Percentiles rank a stretch among this genome's conserved stretches.
Evolutionary conservation across 1,140 invertebrate genomes (phyloP).

Genomic region (Pectinophora gossypiella): DNA sequence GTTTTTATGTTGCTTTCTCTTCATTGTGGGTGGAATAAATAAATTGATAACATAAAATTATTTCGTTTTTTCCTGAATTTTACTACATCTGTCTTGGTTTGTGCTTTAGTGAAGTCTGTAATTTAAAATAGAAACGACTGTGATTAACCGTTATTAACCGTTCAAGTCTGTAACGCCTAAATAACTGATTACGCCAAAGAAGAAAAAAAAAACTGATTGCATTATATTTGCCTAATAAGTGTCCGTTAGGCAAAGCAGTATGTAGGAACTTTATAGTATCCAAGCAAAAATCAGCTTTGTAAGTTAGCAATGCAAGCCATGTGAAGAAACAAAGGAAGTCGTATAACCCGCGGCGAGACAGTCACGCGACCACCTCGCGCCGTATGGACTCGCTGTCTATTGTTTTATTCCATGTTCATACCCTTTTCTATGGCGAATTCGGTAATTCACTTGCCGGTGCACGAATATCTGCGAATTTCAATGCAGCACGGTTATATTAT

Average conservation of each 20-base stretch:
- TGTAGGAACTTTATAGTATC: background rate
- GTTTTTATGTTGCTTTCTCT: constrained; percentile 17
- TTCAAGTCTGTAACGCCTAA: too few relatives aligned
- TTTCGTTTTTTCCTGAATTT: background rate
- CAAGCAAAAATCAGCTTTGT: background rate
- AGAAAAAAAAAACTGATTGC: background rate
- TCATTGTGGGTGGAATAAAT: background rate
- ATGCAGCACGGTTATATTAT: background rate
- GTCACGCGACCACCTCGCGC: constrained; percentile 41
- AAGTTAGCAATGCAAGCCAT: constrained; percentile 41
- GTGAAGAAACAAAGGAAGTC: constrained; percentile 66
- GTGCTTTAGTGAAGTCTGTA: background rate
- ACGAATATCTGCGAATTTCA: background rate
- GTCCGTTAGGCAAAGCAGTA: background rate
- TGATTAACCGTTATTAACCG: background rate
- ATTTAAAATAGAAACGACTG: background rate
- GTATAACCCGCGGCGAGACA: constrained; percentile 50
- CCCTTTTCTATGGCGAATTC: constrained; percentile 4
- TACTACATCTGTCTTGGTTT: background rate
- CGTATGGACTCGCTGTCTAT: constrained; percentile 24
- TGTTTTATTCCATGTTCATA: constrained; percentile 26
- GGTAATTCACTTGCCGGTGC: constrained; percentile 3
- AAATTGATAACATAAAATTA: background rate
- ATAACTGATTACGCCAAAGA: too few relatives aligned
- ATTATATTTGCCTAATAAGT: background rate